phyloP scores from a whole-genome alignment of 1,140 invertebrate species.

The Eciton burchellii region DNA sequence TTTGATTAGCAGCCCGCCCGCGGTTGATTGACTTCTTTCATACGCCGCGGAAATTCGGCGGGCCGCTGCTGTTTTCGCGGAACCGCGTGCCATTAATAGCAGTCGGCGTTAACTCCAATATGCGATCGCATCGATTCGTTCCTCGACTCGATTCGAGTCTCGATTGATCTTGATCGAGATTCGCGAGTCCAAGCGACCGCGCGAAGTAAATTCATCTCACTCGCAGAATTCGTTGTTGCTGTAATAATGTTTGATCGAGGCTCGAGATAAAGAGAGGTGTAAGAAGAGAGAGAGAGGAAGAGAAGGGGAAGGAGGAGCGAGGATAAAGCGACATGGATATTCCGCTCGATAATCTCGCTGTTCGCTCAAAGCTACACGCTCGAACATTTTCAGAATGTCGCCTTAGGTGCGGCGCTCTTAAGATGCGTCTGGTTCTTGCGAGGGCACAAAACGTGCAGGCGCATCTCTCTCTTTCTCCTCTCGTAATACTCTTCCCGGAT shows the following conservation, averaged over 20 bases:
- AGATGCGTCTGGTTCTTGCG: conserved; percentile 40
- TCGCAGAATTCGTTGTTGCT: not conserved
- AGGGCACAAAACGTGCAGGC: conserved; percentile 10
- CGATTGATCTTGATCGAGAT: conserved; percentile 2
- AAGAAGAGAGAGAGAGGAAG: not conserved
- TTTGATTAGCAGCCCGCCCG: conserved; percentile 45
- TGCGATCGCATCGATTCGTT: conserved; percentile 14
- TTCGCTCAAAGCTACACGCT: not conserved
- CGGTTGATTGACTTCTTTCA: conserved; percentile 43
- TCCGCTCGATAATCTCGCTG: not conserved
- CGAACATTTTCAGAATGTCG: conserved; percentile 27
- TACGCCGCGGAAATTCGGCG: conserved; percentile 42
- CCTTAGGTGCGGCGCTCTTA: conserved; percentile 32
- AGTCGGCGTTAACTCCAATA: not conserved
- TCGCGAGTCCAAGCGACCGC: not conserved
- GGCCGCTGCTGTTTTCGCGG: conserved; percentile 22
- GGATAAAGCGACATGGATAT: no score
- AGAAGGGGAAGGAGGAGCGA: not conserved
- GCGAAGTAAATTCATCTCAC: not conserved
- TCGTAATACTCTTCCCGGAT: conserved; percentile 58
- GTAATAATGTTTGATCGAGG: not conserved
- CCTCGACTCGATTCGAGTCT: not conserved
- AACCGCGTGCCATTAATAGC: conserved; percentile 37
- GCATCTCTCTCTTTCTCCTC: conserved; percentile 59
- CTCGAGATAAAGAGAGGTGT: not conserved